Evolutionary conservation across 1,140 invertebrate species (phyloP), one percentile per base, ranked within the genome.

Genomic region (Drosophila truncata): DNA sequence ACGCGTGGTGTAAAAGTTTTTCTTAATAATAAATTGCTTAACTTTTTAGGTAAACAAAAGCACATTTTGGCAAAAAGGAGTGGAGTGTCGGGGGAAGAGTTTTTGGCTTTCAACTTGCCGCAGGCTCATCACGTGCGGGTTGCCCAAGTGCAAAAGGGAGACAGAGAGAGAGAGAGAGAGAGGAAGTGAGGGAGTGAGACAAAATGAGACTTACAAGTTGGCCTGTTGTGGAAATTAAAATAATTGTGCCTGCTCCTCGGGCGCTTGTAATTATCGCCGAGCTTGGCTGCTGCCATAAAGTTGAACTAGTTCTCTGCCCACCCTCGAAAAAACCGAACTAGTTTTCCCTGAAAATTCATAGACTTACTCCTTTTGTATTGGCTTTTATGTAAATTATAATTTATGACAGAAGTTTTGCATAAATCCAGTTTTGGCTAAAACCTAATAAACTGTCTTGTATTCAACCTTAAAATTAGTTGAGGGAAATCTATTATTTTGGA

Each of bases 11-110:
- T 60, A 83, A 83, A 87, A 87, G 80, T 76, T 72, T 87, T 80
- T 88, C 83, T 87, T 83, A 83, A 87, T 82, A 87, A 88, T 73
- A 87, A 87, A 87, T 87, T 87, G 83, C 83, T 70, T 83, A 88
- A 87, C 83, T 87, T 87, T 76, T 87, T 87, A 77, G 80, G 80
- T 88, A 88, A 88, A 88, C 84, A 87, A 87, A 87, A 73, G 86
- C 80, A 83, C 81, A 80, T 66, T 73, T 67, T 57, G 44, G 47
- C 31, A n/a, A 37, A 11, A 23, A 27, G 33, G 33, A 39, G 16
- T 23, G 16, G 54, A 39, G 54, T 39, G 35, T 20, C 9, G 27
- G 18, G 11, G 55, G 31, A 29, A 23, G 71, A 78, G 61, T 82
- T 61, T 64, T 55, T 69, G 49, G 70, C 70, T 80, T 67, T 83